phyloP scores from a whole-genome alignment of 2,888 invertebrate species.

The Rotaria socialis region DNA sequence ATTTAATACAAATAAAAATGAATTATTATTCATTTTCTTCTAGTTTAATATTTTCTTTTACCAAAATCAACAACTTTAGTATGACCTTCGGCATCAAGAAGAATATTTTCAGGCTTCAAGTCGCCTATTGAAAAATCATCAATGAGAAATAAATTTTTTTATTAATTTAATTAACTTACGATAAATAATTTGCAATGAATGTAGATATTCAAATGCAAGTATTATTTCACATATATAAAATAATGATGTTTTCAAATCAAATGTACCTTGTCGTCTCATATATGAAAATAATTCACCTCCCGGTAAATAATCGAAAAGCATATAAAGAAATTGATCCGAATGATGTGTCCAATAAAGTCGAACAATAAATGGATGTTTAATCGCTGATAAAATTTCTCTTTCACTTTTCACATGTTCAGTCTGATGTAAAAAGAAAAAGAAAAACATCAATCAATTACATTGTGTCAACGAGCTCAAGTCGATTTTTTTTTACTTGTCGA shows the following conservation, averaged over 20 bases:
- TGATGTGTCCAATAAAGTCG: constrained; percentile 87
- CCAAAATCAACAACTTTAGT: constrained; percentile 14
- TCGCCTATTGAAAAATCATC: background rate
- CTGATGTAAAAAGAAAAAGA: background rate
- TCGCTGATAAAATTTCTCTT: constrained; percentile 74
- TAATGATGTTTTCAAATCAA: constrained; percentile 71
- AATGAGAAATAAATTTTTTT: background rate
- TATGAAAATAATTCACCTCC: constrained; percentile 93
- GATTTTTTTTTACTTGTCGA: constrained; percentile 71
- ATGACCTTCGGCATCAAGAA: constrained; percentile 15
- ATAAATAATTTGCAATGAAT: constrained; percentile 62
- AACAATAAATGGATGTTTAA: constrained; percentile 91
- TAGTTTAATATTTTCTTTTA: background rate
- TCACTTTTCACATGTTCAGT: constrained; percentile 86
- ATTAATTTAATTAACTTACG: constrained; percentile 13
- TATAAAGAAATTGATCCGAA: constrained; percentile 84
- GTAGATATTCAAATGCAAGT: constrained; percentile 85
- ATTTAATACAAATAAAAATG: background rate
- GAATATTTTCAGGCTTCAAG: constrained; percentile 21
- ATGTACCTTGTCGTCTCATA: constrained; percentile 81
- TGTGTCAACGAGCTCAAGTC: too few species aligned
- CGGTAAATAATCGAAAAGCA: constrained; percentile 92
- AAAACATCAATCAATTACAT: too few species aligned
- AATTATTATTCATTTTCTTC: background rate
- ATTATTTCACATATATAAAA: constrained; percentile 93